These are phyloP conservation scores for Chascanopsetta lugubris DNA, from an alignment of 2,113 vertebrate species.

Conservation along the genomic window DNA sequence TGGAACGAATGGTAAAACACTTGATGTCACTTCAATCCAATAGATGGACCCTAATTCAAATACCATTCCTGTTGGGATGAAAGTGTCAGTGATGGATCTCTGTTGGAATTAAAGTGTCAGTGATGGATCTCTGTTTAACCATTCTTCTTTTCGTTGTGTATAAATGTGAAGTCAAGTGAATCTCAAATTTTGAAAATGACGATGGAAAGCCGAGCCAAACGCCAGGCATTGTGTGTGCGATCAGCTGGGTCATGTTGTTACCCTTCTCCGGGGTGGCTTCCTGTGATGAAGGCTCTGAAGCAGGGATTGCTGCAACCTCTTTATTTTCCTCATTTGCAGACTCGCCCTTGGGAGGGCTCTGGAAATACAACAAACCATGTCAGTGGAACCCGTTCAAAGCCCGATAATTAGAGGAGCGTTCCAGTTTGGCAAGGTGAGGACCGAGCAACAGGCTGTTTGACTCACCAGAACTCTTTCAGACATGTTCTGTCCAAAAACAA, in stretches of 20 bases:
- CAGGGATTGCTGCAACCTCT: conserved; percentile 83
- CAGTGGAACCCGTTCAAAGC: conserved; percentile 1
- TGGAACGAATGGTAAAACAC: not conserved
- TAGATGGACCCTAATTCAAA: too few relatives aligned
- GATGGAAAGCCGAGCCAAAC: conserved; percentile 2
- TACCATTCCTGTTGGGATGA: too few relatives aligned
- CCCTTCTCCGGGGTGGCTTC: conserved; percentile 94
- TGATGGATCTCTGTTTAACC: too few relatives aligned
- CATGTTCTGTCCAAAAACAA: conserved; percentile 99
- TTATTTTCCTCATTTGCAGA: conserved; percentile 83
- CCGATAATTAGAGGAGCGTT: not conserved
- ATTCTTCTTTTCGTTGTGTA: conserved; percentile 12
- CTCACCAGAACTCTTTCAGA: conserved; percentile 96
- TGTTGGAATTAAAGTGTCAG: too few relatives aligned
- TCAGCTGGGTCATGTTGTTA: conserved; percentile 52
- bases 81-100: too few relatives aligned
- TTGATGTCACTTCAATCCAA: too few relatives aligned
- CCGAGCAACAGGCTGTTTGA: conserved; percentile 19
- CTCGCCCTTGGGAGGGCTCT: conserved; percentile 94
- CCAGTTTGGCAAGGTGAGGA: not conserved
- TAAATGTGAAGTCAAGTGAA: not conserved
- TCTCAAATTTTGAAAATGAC: too few relatives aligned
- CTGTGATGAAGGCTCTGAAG: conserved; percentile 88
- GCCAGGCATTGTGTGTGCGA: conserved; percentile 8
- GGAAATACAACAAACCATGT: conserved; percentile 32